Evolutionary conservation across 2,888 invertebrate species (phyloP).

Genomic region (Tetranychus piercei): DNA sequence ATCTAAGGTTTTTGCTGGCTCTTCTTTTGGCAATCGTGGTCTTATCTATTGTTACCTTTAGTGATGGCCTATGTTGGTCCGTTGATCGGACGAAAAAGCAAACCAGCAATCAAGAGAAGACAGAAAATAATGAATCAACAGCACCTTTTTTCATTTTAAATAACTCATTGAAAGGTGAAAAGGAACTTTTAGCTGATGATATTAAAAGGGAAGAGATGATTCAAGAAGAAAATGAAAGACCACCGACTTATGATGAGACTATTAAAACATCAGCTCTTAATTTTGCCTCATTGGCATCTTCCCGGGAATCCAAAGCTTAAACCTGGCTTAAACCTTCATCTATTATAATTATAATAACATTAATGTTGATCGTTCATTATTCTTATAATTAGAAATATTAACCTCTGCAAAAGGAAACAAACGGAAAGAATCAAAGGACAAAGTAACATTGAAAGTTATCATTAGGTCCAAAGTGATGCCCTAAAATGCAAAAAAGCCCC

Average conservation of each 20-base stretch:
- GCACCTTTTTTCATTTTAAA: neutral
- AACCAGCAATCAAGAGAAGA: neutral
- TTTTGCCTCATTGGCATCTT: neutral
- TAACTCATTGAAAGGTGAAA: neutral
- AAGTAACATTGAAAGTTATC: too few relatives aligned
- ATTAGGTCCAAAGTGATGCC: too few relatives aligned
- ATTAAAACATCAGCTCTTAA: conserved; percentile 1
- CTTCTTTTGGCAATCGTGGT: neutral
- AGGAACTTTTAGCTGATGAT: neutral
- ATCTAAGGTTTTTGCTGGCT: neutral
- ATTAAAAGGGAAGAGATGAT: neutral
- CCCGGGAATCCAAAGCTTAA: neutral
- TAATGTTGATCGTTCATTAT: too few relatives aligned
- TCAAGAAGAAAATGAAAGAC: neutral
- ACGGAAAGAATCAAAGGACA: too few relatives aligned
- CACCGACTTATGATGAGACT: neutral
- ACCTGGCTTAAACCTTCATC: neutral
- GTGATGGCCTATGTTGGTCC: neutral
- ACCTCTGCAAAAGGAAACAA: too few relatives aligned
- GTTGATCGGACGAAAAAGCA: neutral
- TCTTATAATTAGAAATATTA: too few relatives aligned
- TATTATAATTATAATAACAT: too few relatives aligned
- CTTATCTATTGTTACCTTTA: neutral
- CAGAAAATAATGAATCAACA: neutral
- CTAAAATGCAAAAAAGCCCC: too few relatives aligned